Conservation (phyloP, 2,888 invertebrate genomes). For the Agrochola circellaris region DNA sequence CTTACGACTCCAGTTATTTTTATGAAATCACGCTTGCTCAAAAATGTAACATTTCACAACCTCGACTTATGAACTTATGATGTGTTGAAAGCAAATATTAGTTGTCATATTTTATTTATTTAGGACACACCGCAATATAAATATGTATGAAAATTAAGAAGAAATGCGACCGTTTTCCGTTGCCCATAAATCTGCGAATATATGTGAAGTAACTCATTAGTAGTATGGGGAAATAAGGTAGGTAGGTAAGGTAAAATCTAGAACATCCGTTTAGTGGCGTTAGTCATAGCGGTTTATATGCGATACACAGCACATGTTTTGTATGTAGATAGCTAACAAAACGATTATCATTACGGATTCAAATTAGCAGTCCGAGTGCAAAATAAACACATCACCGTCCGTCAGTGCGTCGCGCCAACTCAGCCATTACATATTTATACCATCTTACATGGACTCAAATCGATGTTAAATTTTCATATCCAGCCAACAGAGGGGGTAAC, state of each 20-base stretch:
- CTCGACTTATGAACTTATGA: slow-evolving; percentile 47
- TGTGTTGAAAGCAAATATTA: slow-evolving; percentile 61
- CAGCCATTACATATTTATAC: slow-evolving; percentile 75
- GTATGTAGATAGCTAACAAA: slow-evolving; percentile 53
- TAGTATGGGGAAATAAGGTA: slow-evolving; percentile 17
- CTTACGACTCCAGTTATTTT: slow-evolving; percentile 73
- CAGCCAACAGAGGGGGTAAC: slow-evolving; percentile 65
- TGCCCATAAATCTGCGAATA: slow-evolving; percentile 47
- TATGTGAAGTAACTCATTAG: slow-evolving; percentile 39
- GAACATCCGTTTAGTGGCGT: slow-evolving; percentile 31
- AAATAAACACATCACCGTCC: slow-evolving; percentile 69
- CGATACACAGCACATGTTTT: slow-evolving; percentile 23
- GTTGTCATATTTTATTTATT: slow-evolving; percentile 61
- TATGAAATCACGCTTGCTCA: slow-evolving; percentile 66
- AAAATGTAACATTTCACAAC: slow-evolving; percentile 51
- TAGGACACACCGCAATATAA: slow-evolving; percentile 50
- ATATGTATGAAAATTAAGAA: slow-evolving; percentile 44
- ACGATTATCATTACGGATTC: slow-evolving; percentile 56
- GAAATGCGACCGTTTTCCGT: slow-evolving; percentile 44
- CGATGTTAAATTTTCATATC: slow-evolving; percentile 76
- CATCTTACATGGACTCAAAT: slow-evolving; percentile 72
- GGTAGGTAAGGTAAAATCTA: slow-evolving; percentile 14
- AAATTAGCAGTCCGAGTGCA: slow-evolving; percentile 60
- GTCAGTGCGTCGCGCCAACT: slow-evolving; percentile 54
- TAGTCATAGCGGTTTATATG: slow-evolving; percentile 54